A percentile compares a stretch with the other conserved stretches of the same genome.
Conservation (phyloP, 2,888 invertebrate species). For the Watsonalla binaria region DNA sequence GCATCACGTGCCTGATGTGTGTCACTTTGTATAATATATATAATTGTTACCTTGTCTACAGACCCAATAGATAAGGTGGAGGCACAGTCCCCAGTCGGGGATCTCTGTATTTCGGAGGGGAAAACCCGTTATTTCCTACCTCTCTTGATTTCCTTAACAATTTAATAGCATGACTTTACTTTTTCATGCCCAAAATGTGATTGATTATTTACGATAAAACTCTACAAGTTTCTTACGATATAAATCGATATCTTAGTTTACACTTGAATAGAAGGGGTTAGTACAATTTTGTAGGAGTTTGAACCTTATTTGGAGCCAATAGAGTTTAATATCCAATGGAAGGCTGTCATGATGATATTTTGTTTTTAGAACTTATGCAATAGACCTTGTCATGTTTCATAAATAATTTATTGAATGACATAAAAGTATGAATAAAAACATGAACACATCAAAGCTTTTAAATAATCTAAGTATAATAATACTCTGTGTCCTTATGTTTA, state of each 20-base stretch:
- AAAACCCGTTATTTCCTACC: neutral
- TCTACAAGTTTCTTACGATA: neutral
- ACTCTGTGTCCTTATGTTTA: no score
- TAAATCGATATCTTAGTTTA: constrained; percentile 10
- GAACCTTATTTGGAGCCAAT: neutral
- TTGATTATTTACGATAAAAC: constrained; percentile 27
- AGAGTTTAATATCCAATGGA: neutral
- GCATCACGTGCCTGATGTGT: no score
- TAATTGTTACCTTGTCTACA: no score
- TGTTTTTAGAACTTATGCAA: neutral
- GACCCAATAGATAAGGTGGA: no score
- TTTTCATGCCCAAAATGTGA: constrained; percentile 18
- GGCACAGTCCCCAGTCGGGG: no score
- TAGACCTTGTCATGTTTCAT: neutral
- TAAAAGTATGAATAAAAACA: neutral
- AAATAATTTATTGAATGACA: neutral
- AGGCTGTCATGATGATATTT: neutral
- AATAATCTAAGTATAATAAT: neutral
- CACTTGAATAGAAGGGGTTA: constrained; percentile 10
- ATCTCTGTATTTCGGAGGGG: no score
- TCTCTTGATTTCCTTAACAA: constrained; percentile 10
- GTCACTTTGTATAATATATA: no score
- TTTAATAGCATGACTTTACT: constrained; percentile 19
- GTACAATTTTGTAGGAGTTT: neutral
- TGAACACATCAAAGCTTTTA: neutral